phyloP scores from a whole-genome alignment of 2,113 vertebrate genomes.

The Poicephalus gulielmi region DNA sequence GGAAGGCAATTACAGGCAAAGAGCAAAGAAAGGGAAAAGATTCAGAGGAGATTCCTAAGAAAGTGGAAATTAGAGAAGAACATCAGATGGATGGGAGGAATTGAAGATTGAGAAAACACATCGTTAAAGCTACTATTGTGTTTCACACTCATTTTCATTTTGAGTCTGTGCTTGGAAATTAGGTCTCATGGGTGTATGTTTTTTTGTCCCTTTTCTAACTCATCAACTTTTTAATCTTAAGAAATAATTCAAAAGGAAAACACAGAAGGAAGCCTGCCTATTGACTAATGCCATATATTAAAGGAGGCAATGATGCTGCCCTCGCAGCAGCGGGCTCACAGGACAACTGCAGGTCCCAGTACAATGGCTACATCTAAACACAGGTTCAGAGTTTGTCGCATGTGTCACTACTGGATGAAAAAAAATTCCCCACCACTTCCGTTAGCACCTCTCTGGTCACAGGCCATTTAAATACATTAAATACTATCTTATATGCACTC shows the following conservation, averaged over 20 bases:
- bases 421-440: not conserved
- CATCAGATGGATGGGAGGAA: not conserved
- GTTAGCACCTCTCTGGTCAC: not conserved
- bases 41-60: not conserved
- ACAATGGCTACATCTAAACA: not conserved
- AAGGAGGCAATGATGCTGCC: not conserved
- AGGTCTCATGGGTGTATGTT: not conserved
- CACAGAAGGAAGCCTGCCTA: not conserved
- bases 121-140: not conserved
- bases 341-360: not conserved
- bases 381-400: not conserved
- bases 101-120: not conserved
- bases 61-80: not conserved
- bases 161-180: not conserved
- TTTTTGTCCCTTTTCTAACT: not conserved
- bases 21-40: not conserved
- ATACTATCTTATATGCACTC: not conserved
- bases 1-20: not conserved
- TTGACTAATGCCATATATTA: rapidly evolving
- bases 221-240: not conserved
- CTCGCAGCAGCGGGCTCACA: not conserved
- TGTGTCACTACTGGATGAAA: not conserved
- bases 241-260: not conserved
- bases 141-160: not conserved
- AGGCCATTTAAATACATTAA: not conserved